Conservation (phyloP, 2,113 vertebrate species). For the Brachyhypopomus occidentalis region DNA sequence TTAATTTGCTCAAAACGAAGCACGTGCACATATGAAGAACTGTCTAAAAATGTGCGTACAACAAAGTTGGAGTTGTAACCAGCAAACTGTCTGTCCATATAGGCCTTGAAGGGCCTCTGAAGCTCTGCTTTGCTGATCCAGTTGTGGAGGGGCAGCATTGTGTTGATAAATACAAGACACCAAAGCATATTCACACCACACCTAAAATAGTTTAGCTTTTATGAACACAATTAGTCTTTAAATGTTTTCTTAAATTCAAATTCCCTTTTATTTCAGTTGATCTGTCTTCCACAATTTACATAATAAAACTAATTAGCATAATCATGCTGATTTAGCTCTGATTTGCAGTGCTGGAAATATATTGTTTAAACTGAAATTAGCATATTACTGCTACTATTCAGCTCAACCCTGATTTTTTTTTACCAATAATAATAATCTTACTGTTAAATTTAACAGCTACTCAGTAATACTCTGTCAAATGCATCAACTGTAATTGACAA, state of each 20-base stretch:
- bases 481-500: background rate
- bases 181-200: background rate
- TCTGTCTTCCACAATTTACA: slow-evolving; percentile 53
- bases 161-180: too few relatives aligned
- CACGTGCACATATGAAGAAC: too few relatives aligned
- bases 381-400: background rate
- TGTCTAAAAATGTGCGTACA: too few relatives aligned
- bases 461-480: background rate
- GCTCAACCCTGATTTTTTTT: background rate
- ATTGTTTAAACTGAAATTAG: slow-evolving; percentile 61
- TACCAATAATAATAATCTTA: too few relatives aligned
- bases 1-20: too few relatives aligned
- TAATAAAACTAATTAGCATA: slow-evolving; percentile 66
- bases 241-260: slow-evolving; percentile 51
- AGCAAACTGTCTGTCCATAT: background rate
- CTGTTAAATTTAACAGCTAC: background rate
- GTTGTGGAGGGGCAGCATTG: background rate
- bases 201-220: slow-evolving; percentile 37
- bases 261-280: slow-evolving; percentile 52
- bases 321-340: slow-evolving; percentile 58
- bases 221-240: slow-evolving; percentile 56
- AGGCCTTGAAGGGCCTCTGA: background rate
- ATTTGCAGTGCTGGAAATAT: slow-evolving; percentile 52
- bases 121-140: too few relatives aligned
- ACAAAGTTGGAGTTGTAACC: too few relatives aligned